Base-by-base conservation (phyloP, 2,888 invertebrate species). In the Slavum lentiscoides region DNA sequence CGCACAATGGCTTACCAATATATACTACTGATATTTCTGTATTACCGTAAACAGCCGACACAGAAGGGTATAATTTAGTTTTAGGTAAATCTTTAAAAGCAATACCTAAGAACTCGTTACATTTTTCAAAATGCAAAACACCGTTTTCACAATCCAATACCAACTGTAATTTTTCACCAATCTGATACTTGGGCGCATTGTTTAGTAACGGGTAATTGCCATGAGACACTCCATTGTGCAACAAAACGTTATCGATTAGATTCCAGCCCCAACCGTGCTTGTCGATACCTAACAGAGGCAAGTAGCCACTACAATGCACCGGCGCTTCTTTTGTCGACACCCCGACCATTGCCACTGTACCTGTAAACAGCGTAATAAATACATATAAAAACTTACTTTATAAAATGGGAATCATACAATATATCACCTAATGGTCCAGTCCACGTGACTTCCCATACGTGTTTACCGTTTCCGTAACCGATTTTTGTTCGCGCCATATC, bases 181-280 rank as follows among this genome's bases (percentile, higher is more conserved):
- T 95, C 96, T 97, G 88, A 74, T 98, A 98, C 89, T 96, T 97
- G 74, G 97, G 97, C 84, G 96, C 95, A 89, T 98, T 98, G 88
- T 95, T 98, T 83, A 97, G 89, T 83, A 94, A 88, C 64, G 98
- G 97, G 89, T 96, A 98, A 86, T 93, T 95, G 83, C 96, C 97
- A 88, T 95, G 94, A 83, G 93, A 93, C 87, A 96, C 94, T 77
- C 98, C 98, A 89, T 97, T 97, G 87, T 99, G 98, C 85, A 98
- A 89, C 84, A 98, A 90, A 88, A 95, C 93, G 89, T 98, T 98
- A 88, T 98, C 98, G 74, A 98, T 98, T 85, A 99, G 90, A 90
- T 98, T 98, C 98, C 98, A 99, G 19, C 98, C 98, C 98, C 98
- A 99, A 85, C 97, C 97, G 87, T 98, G 94, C 86, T 96, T 95